phyloP scores from a whole-genome alignment of 2,113 vertebrate genomes.

The Baryphthengus martii region DNA sequence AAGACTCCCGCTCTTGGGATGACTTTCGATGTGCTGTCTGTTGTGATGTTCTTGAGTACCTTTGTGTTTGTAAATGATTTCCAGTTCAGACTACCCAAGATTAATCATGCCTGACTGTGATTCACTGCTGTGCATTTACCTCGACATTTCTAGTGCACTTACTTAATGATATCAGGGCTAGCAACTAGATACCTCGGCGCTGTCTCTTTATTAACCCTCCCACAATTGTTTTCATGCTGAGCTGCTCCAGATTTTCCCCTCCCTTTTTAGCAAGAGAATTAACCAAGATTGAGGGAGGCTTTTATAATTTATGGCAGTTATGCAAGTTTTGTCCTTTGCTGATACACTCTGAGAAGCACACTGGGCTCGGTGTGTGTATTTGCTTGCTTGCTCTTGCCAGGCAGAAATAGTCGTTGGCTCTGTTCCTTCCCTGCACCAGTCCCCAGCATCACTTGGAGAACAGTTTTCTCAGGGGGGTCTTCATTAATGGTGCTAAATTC shows the following conservation, averaged over 20 bases:
- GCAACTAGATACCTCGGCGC: slow-evolving; percentile 4
- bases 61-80: slow-evolving; percentile 55
- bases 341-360: not conserved
- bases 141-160: slow-evolving; percentile 26
- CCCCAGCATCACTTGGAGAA: not conserved
- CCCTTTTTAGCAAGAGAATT: slow-evolving; percentile 57
- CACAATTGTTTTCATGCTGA: slow-evolving; percentile 60
- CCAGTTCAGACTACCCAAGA: slow-evolving; percentile 43
- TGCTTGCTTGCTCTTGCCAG: not conserved
- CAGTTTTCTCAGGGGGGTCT: not conserved
- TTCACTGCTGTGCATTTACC: slow-evolving; percentile 56
- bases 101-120: slow-evolving; percentile 61
- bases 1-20: not conserved
- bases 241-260: slow-evolving; percentile 50
- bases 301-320: slow-evolving; percentile 58
- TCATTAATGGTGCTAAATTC: not conserved
- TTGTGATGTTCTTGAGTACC: slow-evolving; percentile 10
- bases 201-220: slow-evolving; percentile 56
- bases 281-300: slow-evolving; percentile 54
- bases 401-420: slow-evolving; percentile 7
- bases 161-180: slow-evolving; percentile 55
- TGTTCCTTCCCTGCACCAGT: not conserved
- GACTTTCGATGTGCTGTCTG: not conserved
- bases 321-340: slow-evolving; percentile 43
- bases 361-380: fast-evolving